Base-by-base conservation (phyloP, 2,113 vertebrate species). In the Regulus satrapa region DNA sequence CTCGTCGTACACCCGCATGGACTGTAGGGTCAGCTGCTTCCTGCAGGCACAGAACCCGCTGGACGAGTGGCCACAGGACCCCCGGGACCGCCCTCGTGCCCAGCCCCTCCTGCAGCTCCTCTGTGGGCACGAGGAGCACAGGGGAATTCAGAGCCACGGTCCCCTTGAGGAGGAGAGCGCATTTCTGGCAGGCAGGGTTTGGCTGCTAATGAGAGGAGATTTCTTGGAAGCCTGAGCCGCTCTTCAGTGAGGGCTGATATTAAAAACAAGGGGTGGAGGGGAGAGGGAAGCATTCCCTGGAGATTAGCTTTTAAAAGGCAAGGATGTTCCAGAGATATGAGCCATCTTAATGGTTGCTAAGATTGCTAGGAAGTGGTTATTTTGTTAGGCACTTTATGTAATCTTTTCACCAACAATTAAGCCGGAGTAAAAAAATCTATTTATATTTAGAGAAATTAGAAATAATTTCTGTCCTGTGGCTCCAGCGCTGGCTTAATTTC, bases 21-120 rank as follows among this genome's bases (percentile, higher is more conserved):
- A 99, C 75, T 99, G 99, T 84, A 99, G 98, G 31, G 99, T 99
- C 98, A 99, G 98, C 97, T 99, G 99, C 92, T 99, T 99, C 96
- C 99, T 99, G 96, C 25, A 69, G 82, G 69, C 79, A 85, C 89
- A 95, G 62, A 83, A 43, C 34, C 69, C 59, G 82, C 87, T 95
- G 82, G 91, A 56, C 14, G 5, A 91, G 71, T 0, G 14, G 40
- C 28, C 28, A 59, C 51, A 0, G 49, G 2, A n/a, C 26, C 68
- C 45, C 29, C 28, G 2, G 29, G 3, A 19, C 51, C 63, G 36
- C 54, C 63, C 51, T 31, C 63, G 52, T n/a, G 25, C 56, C 59
- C 74, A 64, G 9, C n/a, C 79, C 66, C 51, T 51, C 16, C 74
- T 2, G 1, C 5, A 29, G 61, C 4, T 46, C 52, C 61, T 2